Conservation (phyloP, 2,797 vertebrate genomes). For the Syngnathus acus region DNA sequence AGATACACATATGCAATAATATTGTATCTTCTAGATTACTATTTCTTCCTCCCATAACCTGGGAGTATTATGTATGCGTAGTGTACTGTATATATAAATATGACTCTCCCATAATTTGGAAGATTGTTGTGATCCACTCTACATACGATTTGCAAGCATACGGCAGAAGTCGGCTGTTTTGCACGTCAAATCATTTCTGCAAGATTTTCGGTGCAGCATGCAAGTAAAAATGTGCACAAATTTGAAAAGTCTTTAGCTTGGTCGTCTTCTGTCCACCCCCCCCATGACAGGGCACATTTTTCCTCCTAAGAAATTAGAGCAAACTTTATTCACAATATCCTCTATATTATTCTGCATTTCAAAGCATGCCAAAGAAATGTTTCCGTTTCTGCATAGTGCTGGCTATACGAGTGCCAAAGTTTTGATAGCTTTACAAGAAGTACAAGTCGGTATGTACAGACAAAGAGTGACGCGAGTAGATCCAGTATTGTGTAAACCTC, state of each 20-base stretch:
- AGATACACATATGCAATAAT: conserved; percentile 12
- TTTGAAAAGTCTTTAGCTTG: conserved; percentile 49
- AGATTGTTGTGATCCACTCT: conserved; percentile 58
- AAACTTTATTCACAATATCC: conserved; percentile 57
- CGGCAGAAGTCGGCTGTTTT: conserved; percentile 50
- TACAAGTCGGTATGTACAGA: conserved; percentile 68
- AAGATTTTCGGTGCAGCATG: conserved; percentile 71
- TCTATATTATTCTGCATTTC: conserved; percentile 77
- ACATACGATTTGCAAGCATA: conserved; percentile 60
- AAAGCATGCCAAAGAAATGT: conserved; percentile 75
- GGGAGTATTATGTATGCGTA: conserved; percentile 15
- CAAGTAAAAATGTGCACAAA: conserved; percentile 68
- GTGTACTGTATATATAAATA: conserved; percentile 39
- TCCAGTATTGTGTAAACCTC: conserved; percentile 64
- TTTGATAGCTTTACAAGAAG: conserved; percentile 60
- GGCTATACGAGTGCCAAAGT: conserved; percentile 71
- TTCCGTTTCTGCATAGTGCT: conserved; percentile 76
- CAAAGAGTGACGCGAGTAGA: conserved; percentile 50
- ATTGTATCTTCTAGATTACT: conserved; percentile 31
- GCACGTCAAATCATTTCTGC: conserved; percentile 38
- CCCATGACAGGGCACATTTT: conserved; percentile 45
- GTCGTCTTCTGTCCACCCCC: conserved; percentile 1
- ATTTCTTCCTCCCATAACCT: conserved; percentile 46
- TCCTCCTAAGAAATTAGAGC: conserved; percentile 53
- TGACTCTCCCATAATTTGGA: conserved; percentile 46